Evolutionary conservation across 2,113 vertebrate species (phyloP).

Genomic region (Neogale vison): DNA sequence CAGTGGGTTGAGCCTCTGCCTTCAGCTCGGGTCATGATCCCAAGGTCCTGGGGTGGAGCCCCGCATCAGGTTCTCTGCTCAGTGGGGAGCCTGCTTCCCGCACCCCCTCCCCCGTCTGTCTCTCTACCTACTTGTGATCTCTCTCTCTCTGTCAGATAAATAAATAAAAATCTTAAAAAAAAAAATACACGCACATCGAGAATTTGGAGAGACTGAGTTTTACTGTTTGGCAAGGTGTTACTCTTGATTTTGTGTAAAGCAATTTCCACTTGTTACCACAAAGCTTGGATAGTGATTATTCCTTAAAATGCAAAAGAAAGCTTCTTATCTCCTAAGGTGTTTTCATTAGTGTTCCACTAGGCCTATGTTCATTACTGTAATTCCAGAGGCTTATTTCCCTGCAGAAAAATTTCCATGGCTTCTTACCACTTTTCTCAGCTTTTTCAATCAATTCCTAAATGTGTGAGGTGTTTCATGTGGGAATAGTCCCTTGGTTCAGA

Average conservation of each 20-base stretch:
- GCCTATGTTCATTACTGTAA: neutral
- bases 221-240: neutral
- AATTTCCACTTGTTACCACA: neutral
- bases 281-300: neutral
- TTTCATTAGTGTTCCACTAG: neutral
- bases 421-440: neutral
- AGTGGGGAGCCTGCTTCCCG: too few species aligned
- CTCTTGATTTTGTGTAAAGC: neutral
- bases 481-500: neutral
- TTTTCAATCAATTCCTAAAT: neutral
- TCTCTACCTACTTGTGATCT: too few species aligned
- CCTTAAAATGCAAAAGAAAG: conserved; percentile 19
- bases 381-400: neutral
- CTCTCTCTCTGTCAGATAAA: too few species aligned
- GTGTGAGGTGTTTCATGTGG: neutral
- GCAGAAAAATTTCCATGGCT: neutral
- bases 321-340: neutral
- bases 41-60: too few species aligned
- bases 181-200: neutral
- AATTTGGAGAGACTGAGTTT: neutral
- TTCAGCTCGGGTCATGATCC: too few species aligned
- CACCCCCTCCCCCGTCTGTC: too few species aligned
- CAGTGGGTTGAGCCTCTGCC: too few species aligned
- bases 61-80: too few species aligned
- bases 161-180: too few species aligned